These are phyloP conservation scores for Athene noctua DNA, from an alignment of 2,113 vertebrate genomes.

Conservation along the genomic window DNA sequence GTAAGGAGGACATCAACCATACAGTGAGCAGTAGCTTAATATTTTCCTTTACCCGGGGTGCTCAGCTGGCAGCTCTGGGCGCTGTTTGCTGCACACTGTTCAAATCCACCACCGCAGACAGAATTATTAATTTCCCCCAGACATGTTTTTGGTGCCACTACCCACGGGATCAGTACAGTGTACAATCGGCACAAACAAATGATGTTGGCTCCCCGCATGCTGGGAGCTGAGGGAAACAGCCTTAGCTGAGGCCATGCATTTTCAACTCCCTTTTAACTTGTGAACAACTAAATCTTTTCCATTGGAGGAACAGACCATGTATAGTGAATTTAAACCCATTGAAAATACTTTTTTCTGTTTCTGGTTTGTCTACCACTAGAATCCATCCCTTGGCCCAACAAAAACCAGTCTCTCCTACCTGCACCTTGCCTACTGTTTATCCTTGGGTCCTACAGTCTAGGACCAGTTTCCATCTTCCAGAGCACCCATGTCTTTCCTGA, in stretches of 20 bases:
- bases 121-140: not conserved
- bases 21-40: not conserved
- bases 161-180: rapidly evolving
- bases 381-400: not conserved
- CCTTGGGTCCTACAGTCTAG: not conserved
- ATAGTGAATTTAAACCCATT: not conserved
- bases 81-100: not conserved
- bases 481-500: not conserved
- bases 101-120: not conserved
- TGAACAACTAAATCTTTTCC: not conserved
- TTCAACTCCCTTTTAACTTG: not conserved
- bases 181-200: rapidly evolving
- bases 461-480: not conserved
- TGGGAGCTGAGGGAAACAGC: not conserved
- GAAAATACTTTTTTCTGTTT: not conserved
- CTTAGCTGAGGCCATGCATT: not conserved
- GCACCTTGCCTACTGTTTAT: not conserved
- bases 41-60: not conserved
- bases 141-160: not conserved
- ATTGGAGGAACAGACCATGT: not conserved
- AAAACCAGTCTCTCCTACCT: not conserved
- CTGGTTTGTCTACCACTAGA: not conserved
- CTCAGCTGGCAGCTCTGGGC: not conserved
- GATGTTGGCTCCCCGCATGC: rapidly evolving
- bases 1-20: not conserved